Conservation (phyloP, 2,797 vertebrate genomes). For the Octomys mimax region DNA sequence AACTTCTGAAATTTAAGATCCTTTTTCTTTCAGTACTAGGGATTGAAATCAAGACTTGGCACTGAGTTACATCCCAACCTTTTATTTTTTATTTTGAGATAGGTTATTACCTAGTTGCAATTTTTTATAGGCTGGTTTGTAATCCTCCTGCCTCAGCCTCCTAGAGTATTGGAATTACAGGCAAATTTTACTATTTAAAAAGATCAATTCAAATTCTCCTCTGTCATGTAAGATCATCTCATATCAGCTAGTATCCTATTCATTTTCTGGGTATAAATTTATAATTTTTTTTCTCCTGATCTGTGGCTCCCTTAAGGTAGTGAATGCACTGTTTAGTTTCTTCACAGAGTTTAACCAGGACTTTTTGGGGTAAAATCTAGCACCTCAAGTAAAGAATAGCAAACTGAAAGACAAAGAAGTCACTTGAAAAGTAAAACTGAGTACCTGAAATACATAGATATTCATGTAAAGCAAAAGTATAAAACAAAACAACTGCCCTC, state of each 20-base stretch:
- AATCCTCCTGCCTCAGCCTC: neutral
- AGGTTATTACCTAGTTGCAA: neutral
- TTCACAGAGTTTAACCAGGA: neutral
- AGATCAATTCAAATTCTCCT: neutral
- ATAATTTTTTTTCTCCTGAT: neutral
- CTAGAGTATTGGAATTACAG: neutral
- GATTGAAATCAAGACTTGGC: neutral
- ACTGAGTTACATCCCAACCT: neutral
- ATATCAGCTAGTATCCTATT: neutral
- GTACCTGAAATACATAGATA: neutral
- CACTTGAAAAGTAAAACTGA: constrained; percentile 6
- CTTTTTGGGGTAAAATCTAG: neutral
- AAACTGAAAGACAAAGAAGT: constrained; percentile 5
- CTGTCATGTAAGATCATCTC: neutral
- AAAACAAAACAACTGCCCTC: neutral
- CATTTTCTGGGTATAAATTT: neutral
- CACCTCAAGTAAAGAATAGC: neutral
- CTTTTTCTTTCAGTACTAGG: neutral
- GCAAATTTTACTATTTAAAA: neutral
- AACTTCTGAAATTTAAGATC: neutral
- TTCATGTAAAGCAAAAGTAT: neutral
- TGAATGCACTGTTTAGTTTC: neutral
- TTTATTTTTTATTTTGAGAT: neutral
- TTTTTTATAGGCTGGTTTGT: neutral
- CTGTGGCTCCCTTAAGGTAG: neutral